Base-by-base conservation (phyloP, 2,888 invertebrate species). In the Venustoraphidia nigricollis region DNA sequence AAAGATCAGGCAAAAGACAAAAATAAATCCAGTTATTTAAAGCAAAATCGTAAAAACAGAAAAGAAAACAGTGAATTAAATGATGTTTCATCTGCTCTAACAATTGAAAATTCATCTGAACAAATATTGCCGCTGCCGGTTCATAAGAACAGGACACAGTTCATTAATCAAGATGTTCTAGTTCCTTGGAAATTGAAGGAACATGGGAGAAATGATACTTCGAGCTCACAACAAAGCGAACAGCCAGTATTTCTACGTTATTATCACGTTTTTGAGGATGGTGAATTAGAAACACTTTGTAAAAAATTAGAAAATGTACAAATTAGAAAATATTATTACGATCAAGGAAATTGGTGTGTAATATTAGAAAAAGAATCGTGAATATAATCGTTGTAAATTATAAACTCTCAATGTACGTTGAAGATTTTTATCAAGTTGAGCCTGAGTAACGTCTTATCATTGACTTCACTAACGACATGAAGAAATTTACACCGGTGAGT, bases 331-430 rank as follows among this genome's bases (percentile, higher is more conserved):
- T 79, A 77, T 57, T 97, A 90, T 65, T 95, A 95, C 60, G 96
- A 96, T 65, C 87, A 96, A 66, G 97, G 97, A 0, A 97, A 97
- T 65, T 94, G 95, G 89, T 95, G 94, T 71, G 77, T 88, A 36
- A 69, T 88, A 55, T 76, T 91, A 59, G 70, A 76, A 61, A 89
- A 85, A 71, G 60, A 53, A 42, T 50, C 5, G 3, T 27, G 6
- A 6, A 27, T 27, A 27, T 6, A 27, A 27, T 27, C 5, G 27
- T 27, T 27, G 27, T 27, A 27, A 27, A 27, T 27, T 27, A 27
- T 27, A 27, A 4, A 17, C 17, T 2, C 2, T 17, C 4, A 4
- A 17, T 17, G 17, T 17, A 4, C 4, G 27, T 5, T 6, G 27
- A 27, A 3, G 27, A 27, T 27, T 27, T 27, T 3, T 27, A 27